phyloP scores from a whole-genome alignment of 2,888 invertebrate genomes.

The Euzetes globulus region DNA sequence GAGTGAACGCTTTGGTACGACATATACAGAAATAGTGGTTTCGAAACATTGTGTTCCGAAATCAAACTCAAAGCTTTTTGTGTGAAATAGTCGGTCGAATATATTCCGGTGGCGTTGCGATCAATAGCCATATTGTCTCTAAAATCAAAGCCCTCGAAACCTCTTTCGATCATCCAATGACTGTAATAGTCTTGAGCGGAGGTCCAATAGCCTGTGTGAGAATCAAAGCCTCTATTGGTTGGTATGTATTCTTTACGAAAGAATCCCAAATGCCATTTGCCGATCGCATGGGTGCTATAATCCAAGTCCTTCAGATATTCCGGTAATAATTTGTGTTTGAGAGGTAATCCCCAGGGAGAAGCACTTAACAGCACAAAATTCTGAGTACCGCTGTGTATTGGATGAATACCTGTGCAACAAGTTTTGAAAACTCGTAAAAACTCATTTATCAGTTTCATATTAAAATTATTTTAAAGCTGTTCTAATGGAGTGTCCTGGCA shows the following conservation, averaged over 20 bases:
- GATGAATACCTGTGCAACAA: slow-evolving; percentile 22
- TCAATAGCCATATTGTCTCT: slow-evolving; percentile 25
- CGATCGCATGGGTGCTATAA: slow-evolving; percentile 69
- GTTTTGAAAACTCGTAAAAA: too few species aligned
- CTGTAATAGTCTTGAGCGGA: slow-evolving; percentile 85
- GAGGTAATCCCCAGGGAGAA: slow-evolving; percentile 71
- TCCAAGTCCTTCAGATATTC: slow-evolving; percentile 64
- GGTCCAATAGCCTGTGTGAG: slow-evolving; percentile 75
- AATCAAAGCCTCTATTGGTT: slow-evolving; percentile 65
- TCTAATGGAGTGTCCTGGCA: too few species aligned
- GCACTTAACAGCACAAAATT: slow-evolving; percentile 66
- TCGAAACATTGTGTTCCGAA: slow-evolving; percentile 55
- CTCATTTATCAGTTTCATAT: too few species aligned
- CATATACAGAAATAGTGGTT: background rate
- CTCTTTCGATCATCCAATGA: slow-evolving; percentile 55
- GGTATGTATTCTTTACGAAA: slow-evolving; percentile 67
- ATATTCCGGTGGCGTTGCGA: slow-evolving; percentile 18
- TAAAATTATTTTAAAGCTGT: too few species aligned
- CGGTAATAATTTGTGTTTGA: slow-evolving; percentile 70
- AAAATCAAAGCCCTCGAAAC: slow-evolving; percentile 32
- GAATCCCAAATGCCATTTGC: slow-evolving; percentile 77
- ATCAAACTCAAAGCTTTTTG: slow-evolving; percentile 66
- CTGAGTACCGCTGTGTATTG: slow-evolving; percentile 56
- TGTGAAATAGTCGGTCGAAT: slow-evolving; percentile 54
- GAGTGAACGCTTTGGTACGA: slow-evolving; percentile 1